A percentile compares a stretch with the other conserved stretches of the same genome.
Conservation (phyloP, 2,888 invertebrate genomes). For the Euplagia quadripunctaria region DNA sequence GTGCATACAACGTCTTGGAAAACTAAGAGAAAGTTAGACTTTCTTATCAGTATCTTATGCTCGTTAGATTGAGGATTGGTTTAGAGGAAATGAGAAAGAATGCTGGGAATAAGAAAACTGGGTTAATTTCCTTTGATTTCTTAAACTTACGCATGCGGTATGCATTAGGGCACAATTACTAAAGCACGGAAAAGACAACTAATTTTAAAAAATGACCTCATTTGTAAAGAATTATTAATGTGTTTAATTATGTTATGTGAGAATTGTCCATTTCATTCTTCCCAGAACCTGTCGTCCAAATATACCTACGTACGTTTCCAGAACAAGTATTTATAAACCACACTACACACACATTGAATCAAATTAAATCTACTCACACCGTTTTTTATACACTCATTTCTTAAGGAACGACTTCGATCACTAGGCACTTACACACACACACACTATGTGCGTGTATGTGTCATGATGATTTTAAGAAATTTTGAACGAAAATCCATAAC, state of each 20-base stretch:
- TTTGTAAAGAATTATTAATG: too few relatives aligned
- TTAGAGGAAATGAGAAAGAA: constrained; percentile 5
- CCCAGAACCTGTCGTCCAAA: background rate
- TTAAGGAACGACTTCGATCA: background rate
- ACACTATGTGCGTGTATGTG: background rate
- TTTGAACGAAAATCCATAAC: background rate
- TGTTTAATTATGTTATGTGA: background rate
- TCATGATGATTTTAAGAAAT: background rate
- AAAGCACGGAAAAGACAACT: too few relatives aligned
- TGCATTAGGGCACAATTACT: background rate
- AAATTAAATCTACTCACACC: background rate
- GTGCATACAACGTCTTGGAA: constrained; percentile 14
- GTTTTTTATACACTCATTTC: background rate
- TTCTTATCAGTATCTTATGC: constrained; percentile 7
- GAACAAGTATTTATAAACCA: background rate
- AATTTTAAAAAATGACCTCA: too few relatives aligned
- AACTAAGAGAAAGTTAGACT: constrained; percentile 15
- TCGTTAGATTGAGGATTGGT: background rate
- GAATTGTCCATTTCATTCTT: background rate
- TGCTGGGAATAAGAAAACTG: background rate
- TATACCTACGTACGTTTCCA: background rate
- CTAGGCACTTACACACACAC: background rate
- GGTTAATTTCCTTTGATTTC: background rate
- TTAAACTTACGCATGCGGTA: background rate
- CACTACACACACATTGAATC: background rate